Evolutionary conservation across 2,797 vertebrate species (phyloP).

Genomic region (Lithobates pipiens): DNA sequence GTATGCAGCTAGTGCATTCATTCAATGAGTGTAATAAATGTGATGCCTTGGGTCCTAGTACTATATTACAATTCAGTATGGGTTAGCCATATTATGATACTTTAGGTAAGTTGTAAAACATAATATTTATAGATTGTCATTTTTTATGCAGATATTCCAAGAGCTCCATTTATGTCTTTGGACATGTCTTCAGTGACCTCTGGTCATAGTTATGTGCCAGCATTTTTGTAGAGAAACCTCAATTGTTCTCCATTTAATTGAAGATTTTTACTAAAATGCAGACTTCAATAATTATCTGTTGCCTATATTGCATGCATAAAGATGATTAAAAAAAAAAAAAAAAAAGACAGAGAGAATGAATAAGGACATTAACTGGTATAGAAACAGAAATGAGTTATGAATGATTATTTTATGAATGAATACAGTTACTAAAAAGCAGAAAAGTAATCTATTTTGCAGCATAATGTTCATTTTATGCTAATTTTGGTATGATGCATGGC

Average conservation of each 20-base stretch:
- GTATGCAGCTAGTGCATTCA: neutral
- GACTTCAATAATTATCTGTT: neutral
- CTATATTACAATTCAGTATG: neutral
- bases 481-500: neutral
- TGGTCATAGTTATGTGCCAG: neutral
- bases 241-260: neutral
- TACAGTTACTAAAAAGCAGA: too few relatives aligned
- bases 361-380: neutral
- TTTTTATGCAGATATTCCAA: neutral
- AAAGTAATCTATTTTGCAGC: neutral
- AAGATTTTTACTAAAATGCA: neutral
- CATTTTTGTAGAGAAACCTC: neutral
- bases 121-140: neutral
- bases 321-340: too few relatives aligned
- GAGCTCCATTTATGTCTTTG: neutral
- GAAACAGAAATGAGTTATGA: neutral
- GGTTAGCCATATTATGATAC: neutral
- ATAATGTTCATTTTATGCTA: neutral
- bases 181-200: neutral
- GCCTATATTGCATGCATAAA: neutral
- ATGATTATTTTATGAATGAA: too few relatives aligned
- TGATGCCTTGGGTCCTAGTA: neutral
- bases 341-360: neutral
- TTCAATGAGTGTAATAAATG: neutral
- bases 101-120: neutral